Evolutionary conservation across 2,797 vertebrate genomes (phyloP).

Genomic region (Loris lydekkerianus): DNA sequence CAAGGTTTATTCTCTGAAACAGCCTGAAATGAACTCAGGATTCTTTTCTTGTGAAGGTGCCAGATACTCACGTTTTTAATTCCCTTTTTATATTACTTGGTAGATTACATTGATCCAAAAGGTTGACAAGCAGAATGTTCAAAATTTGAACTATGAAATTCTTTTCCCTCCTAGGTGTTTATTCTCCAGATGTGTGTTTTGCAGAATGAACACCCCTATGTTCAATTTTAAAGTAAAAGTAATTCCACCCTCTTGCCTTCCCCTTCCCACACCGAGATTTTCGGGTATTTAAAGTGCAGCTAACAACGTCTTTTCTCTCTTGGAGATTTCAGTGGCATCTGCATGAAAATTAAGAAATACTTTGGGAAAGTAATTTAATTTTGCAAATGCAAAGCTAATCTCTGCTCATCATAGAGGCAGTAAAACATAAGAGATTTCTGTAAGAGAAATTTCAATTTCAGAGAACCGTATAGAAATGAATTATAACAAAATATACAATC

Average conservation of each 20-base stretch:
- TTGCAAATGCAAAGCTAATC: constrained; percentile 81
- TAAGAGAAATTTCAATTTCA: constrained; percentile 61
- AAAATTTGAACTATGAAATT: constrained; percentile 67
- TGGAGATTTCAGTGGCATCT: constrained; percentile 80
- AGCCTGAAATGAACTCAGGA: neutral
- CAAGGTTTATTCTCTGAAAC: neutral
- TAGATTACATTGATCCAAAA: constrained; percentile 65
- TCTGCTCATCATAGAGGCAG: constrained; percentile 77
- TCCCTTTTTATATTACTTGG: constrained; percentile 8
- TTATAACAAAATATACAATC: constrained; percentile 67
- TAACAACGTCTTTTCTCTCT: constrained; percentile 75
- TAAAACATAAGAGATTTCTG: constrained; percentile 81
- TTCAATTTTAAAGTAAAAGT: constrained; percentile 72
- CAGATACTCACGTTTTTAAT: constrained; percentile 29
- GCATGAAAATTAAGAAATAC: constrained; percentile 84
- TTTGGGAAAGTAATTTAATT: constrained; percentile 84
- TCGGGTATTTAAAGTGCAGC: constrained; percentile 82
- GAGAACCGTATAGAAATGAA: constrained; percentile 69
- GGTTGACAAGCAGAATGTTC: constrained; percentile 55
- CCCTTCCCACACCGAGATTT: constrained; percentile 67
- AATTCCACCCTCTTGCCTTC: constrained; percentile 62
- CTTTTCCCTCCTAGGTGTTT: constrained; percentile 51
- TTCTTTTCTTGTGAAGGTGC: neutral
- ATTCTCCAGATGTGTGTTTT: constrained; percentile 77
- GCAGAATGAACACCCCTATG: constrained; percentile 38